Percentiles rank a stretch among this genome's conserved stretches.
phyloP scores from a whole-genome alignment of 2,888 invertebrate genomes.

The Acleris holmiana region DNA sequence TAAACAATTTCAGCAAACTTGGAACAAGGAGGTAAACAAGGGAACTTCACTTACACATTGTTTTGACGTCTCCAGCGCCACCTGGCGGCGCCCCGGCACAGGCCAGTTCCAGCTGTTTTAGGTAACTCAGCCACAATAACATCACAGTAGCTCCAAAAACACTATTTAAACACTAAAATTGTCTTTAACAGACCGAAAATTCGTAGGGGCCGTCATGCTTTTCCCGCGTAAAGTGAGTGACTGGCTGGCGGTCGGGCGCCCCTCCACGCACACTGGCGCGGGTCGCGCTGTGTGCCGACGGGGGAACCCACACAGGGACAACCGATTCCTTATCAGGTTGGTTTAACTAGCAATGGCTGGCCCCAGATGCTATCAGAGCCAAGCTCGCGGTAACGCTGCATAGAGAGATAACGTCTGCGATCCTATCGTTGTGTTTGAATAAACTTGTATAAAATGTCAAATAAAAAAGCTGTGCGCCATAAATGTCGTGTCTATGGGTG shows the following conservation, averaged over 20 bases:
- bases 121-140: constrained; percentile 80
- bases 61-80: constrained; percentile 75
- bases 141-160: constrained; percentile 60
- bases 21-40: constrained; percentile 48
- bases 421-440: constrained; percentile 82
- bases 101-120: constrained; percentile 78
- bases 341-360: constrained; percentile 83
- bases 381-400: constrained; percentile 84
- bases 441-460: constrained; percentile 85
- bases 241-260: constrained; percentile 70
- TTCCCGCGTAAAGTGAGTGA: constrained; percentile 81
- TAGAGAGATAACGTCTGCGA: constrained; percentile 83
- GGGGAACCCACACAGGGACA: constrained; percentile 61
- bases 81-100: constrained; percentile 68
- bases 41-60: constrained; percentile 69
- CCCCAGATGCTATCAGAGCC: constrained; percentile 78
- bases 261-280: constrained; percentile 65
- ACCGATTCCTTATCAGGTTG: constrained; percentile 79
- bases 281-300: constrained; percentile 43
- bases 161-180: constrained; percentile 47
- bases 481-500: constrained; percentile 70
- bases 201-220: constrained; percentile 76
- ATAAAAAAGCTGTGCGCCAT: constrained; percentile 80
- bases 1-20: constrained; percentile 34
- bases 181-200: constrained; percentile 47